Evolutionary conservation across 2,888 invertebrate species (phyloP).

Genomic region (Helobdella robusta): DNA sequence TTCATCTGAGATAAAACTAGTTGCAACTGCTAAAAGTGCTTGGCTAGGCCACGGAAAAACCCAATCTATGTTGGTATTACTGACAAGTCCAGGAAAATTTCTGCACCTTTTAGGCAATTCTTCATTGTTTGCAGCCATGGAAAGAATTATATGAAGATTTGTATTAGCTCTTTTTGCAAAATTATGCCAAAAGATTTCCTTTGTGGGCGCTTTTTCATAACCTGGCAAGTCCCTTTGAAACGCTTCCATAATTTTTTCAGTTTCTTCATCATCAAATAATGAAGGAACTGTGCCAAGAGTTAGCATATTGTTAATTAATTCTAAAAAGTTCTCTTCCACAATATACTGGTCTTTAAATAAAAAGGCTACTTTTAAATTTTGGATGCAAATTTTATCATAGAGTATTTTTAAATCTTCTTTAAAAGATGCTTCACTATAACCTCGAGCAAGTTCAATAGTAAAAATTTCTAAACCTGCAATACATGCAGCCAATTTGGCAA

Average conservation of each 20-base stretch:
- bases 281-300: slow-evolving; percentile 80
- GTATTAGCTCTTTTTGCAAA: slow-evolving; percentile 66
- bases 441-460: slow-evolving; percentile 66
- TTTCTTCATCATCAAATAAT: slow-evolving; percentile 77
- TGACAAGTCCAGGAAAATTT: slow-evolving; percentile 75
- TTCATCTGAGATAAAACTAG: slow-evolving; percentile 66
- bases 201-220: slow-evolving; percentile 58
- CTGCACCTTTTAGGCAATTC: slow-evolving; percentile 73
- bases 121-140: slow-evolving; percentile 78
- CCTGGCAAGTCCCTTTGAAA: slow-evolving; percentile 53
- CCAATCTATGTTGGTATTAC: slow-evolving; percentile 86
- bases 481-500: slow-evolving; percentile 70
- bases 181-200: slow-evolving; percentile 75
- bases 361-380: slow-evolving; percentile 69
- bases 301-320: slow-evolving; percentile 80
- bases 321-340: slow-evolving; percentile 61
- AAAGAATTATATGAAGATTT: slow-evolving; percentile 75
- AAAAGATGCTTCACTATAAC: slow-evolving; percentile 72
- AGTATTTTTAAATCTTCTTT: slow-evolving; percentile 75
- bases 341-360: slow-evolving; percentile 72
- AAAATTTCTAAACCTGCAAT: slow-evolving; percentile 71
- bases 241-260: slow-evolving; percentile 65
- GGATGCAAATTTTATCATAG: slow-evolving; percentile 67
- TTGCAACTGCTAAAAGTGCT: slow-evolving; percentile 76
- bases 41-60: slow-evolving; percentile 85